These are phyloP conservation scores for Synanthedon tipuliformis DNA, from an alignment of 2,888 invertebrate species.

Conservation along the genomic window DNA sequence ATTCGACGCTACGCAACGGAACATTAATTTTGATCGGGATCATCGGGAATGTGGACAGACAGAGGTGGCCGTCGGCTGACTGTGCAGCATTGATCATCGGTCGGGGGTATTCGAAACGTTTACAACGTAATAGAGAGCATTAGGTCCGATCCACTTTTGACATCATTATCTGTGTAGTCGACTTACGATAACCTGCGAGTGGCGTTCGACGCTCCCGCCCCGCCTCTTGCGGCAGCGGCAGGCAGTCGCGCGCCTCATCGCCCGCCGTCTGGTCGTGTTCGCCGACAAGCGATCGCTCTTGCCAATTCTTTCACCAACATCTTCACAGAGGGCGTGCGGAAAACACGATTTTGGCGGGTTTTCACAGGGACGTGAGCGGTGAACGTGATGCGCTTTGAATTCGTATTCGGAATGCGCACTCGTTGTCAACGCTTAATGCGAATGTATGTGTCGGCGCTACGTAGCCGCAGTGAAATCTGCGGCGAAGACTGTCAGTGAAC, in stretches of 20 bases:
- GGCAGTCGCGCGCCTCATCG: slow-evolving; percentile 58
- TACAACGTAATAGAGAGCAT: slow-evolving; percentile 65
- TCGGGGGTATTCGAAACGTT: slow-evolving; percentile 43
- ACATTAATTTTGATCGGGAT: slow-evolving; percentile 9
- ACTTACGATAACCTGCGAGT: slow-evolving; percentile 66
- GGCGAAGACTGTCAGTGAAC: slow-evolving; percentile 43
- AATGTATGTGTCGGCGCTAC: slow-evolving; percentile 23
- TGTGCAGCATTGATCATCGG: slow-evolving; percentile 27
- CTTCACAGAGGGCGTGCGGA: slow-evolving; percentile 31
- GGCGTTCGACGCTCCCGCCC: slow-evolving; percentile 27
- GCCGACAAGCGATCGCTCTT: slow-evolving; percentile 17
- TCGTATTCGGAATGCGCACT: slow-evolving; percentile 53
- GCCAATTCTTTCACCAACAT: slow-evolving; percentile 12
- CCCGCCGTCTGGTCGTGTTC: slow-evolving; percentile 36
- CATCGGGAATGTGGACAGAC: slow-evolving; percentile 11
- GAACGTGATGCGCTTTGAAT: slow-evolving; percentile 49
- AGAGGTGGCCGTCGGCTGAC: slow-evolving; percentile 23
- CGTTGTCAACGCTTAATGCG: slow-evolving; percentile 31
- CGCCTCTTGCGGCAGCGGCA: slow-evolving; percentile 43
- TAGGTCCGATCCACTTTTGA: slow-evolving; percentile 68
- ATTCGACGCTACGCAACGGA: slow-evolving; percentile 20
- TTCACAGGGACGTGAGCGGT: slow-evolving; percentile 42
- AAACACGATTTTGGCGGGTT: slow-evolving; percentile 63
- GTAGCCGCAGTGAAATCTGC: slow-evolving; percentile 52
- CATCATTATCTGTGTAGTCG: slow-evolving; percentile 67